Evolutionary conservation across 2,888 invertebrate species (phyloP), one percentile per base, ranked within the genome.

Genomic region (Apocheima hispidaria): DNA sequence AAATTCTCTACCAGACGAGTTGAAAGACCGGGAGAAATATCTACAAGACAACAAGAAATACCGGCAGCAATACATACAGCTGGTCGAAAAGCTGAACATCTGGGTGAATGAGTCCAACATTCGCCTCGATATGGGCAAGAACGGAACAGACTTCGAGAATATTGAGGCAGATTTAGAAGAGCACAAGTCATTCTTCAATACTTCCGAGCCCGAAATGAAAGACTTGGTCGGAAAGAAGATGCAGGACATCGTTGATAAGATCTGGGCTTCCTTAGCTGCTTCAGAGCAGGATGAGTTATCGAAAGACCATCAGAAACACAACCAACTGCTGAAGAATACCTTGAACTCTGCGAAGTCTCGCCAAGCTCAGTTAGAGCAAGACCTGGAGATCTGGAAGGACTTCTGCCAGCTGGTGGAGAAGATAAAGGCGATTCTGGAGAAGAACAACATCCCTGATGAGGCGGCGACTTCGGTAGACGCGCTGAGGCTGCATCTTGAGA

Each of bases 101-200:
- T 98, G 98, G 97, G 95, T 97, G 0, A 95, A 95, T 74, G 96
- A 97, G 78, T 97, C 98, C 0, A 96, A 96, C 71, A 94, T 95
- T 49, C 94, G 96, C 41, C 84, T 98, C 20, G 95, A 95, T 65
- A 95, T 96, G 77, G 95, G 96, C 66, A 96, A 96, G 76, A 96
- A 96, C 67, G 98, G 98, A 12, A 96, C 98, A 5, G 97, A 98
- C 82, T 98, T 97, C 78, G 96, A 97, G 73, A 97, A 97, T 70
- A 95, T 98, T 7, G 93, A 96, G 48, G 93, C 95, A 6, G 97
- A 98, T 77, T 92, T 98, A 21, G 97, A 97, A 78, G 97, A 98
- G 74, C 98, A 98, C 79, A 97, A 97, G 87, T 94, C 95, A 36
- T 97, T 97, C 94, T 97, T 97, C 83, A 90, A 89, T 44, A 95